A percentile compares a stretch with the other conserved stretches of the same genome.
These are phyloP conservation scores for Lingula anatina DNA, from an alignment of 2,888 invertebrate genomes.

Conservation along the genomic window DNA sequence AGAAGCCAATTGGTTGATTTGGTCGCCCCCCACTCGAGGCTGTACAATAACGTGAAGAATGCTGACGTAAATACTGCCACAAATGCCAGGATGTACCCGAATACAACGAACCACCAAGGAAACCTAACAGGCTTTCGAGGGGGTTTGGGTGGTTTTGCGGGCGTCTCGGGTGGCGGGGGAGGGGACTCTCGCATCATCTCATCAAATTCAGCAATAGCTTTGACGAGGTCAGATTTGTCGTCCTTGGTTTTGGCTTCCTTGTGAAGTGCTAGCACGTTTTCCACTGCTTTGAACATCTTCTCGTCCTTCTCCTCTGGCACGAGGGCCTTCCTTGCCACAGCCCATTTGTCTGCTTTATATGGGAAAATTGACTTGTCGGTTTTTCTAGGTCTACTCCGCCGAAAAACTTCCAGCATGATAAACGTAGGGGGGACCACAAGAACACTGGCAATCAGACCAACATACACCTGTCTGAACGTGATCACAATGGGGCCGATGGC, in stretches of 20 bases:
- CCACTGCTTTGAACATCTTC: conserved; percentile 4
- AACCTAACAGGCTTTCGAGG: conserved; percentile 8
- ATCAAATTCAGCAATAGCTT: too few relatives aligned
- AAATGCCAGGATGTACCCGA: conserved; percentile 25
- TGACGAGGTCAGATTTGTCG: not conserved
- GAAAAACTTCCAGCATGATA: conserved; percentile 21
- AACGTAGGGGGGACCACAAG: conserved; percentile 22
- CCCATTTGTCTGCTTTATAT: too few relatives aligned
- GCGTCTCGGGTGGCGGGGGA: not conserved
- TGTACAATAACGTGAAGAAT: conserved; percentile 28
- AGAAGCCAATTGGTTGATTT: conserved; percentile 30
- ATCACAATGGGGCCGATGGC: conserved; percentile 24
- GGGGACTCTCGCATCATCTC: not conserved
- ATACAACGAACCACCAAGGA: conserved; percentile 25
- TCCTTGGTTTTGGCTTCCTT: not conserved
- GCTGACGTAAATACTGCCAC: conserved; percentile 16
- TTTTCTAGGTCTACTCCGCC: conserved; percentile 13
- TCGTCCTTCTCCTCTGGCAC: conserved; percentile 1
- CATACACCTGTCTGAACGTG: conserved; percentile 19
- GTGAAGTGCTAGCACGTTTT: conserved; percentile 1
- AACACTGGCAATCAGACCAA: conserved; percentile 19
- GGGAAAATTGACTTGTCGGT: conserved; percentile 5
- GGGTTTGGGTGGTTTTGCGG: not conserved
- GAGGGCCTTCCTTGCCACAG: too few relatives aligned
- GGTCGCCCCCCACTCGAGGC: conserved; percentile 32